Base-by-base conservation (phyloP, 92 coral and sea anemone species). In the Isaurus tuberculatus region DNA sequence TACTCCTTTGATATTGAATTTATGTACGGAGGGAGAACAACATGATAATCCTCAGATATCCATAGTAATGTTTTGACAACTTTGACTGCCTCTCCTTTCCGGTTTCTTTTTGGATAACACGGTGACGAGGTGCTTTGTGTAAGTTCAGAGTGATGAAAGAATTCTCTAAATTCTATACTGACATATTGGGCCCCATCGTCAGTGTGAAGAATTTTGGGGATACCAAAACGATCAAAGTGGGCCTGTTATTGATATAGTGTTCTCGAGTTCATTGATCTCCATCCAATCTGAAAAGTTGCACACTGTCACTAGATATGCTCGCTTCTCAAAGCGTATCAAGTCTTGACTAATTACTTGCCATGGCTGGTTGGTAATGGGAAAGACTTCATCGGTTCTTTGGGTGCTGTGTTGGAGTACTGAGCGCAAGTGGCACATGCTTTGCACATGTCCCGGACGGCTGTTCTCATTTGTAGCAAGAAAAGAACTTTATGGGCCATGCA, bases 191-290 rank as follows among this genome's bases (percentile, higher is more conserved):
- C n/a, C n/a, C n/a, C n/a, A n/a, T n/a, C n/a, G n/a, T n/a, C n/a
- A n/a, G n/a, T n/a, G n/a, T n/a, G n/a, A n/a, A n/a, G n/a, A n/a
- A 37, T 87, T 87, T 30, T 64, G 17, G 84, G 86, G 11, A 87
- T 81, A 48, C 90, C 83, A 72, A 71, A 87, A 0, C 90, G 53
- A 3, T 82, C 75, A 42, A 80, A 61, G 72, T 87, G 86, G 28
- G 75, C 82, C 53, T 87, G 29, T 63, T 81, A 71, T 72, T 46
- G 34, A 74, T 53, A 13, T 82, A 33, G 79, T 81, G n/a, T 3
- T 33, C n/a, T n/a, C n/a, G n/a, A 73, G 83, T 46, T 71, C 60
- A 34, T 87, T 77, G 4, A 73, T 70, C 58, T 73, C 88, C 17
- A 87, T 22, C 68, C 43, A 22, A 14, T 55, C 73, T 4, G 31